Evolutionary conservation across 2,888 invertebrate genomes (phyloP).

Genomic region (Yponomeuta plumbellus): DNA sequence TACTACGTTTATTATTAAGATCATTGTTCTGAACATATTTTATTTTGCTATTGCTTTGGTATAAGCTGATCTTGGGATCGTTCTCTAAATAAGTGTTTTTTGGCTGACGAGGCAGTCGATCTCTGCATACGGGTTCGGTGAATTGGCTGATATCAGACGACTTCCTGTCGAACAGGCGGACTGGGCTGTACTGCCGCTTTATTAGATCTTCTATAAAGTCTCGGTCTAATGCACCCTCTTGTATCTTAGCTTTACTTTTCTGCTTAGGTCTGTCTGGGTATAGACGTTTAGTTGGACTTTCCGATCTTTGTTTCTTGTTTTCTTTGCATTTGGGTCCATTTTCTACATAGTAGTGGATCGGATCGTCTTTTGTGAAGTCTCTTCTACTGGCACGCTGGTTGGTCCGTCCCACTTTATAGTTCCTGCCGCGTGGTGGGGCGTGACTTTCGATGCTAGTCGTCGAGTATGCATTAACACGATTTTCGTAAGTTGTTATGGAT

Average conservation of each 20-base stretch:
- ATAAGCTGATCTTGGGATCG: neutral
- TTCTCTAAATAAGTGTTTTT: neutral
- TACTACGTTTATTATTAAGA: slow-evolving; percentile 33
- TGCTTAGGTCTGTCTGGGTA: slow-evolving; percentile 24
- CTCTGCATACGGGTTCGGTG: slow-evolving; percentile 61
- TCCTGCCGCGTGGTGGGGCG: neutral
- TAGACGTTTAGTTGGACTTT: slow-evolving; percentile 28
- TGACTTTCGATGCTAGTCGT: neutral
- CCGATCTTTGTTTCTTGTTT: slow-evolving; percentile 5
- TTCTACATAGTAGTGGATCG: neutral
- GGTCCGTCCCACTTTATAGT: neutral
- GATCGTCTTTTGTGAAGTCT: neutral
- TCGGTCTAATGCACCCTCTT: slow-evolving; percentile 34
- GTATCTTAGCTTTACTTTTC: neutral
- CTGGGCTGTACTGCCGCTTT: slow-evolving; percentile 54
- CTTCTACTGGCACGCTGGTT: neutral
- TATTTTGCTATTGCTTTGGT: neutral
- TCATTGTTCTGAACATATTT: neutral
- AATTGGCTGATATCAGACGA: slow-evolving; percentile 56
- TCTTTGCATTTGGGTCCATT: neutral
- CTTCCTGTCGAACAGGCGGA: slow-evolving; percentile 49
- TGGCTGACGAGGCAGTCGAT: slow-evolving; percentile 35
- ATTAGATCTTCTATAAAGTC: slow-evolving; percentile 62
- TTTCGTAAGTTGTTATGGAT: neutral
- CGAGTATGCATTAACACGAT: neutral